Base-by-base conservation (phyloP, 1,140 invertebrate species). In the Plectrocnemia conspersa region DNA sequence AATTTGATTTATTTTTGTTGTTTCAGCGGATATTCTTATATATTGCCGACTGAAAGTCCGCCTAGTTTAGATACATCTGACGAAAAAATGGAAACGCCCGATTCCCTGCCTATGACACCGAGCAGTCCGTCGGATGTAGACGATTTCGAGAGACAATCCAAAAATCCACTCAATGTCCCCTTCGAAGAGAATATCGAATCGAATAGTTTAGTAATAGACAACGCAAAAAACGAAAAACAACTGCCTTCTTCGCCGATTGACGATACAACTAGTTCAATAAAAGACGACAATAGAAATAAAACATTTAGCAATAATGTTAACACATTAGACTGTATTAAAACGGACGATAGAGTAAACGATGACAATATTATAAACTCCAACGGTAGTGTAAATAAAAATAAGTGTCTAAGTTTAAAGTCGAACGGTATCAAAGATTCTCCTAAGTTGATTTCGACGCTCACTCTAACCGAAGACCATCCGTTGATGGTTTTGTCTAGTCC, bases 401-500 rank as follows among this genome's bases (percentile, higher is more conserved):
- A 42, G n/a, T n/a, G n/a, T 21, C 15, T 19, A 29, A 23, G 3
- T 11, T 9, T 15, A 25, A 49, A 49, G 9, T 2, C 5, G 21
- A 35, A 46, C 9, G 32, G 4, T 46, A n/a, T 46, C 23, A 4
- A 6, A 24, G 47, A 50, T 23, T 15, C 46, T 10, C 59, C 55
- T 15, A 41, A 52, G 50, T 38, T 62, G 9, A 49, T 56, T 9
- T 59, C 56, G 1, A 62, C 56, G 2, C 40, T 62, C 10, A 62
- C 60, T 2, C 35, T 62, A 16, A 62, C 60, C 6, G 56, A 58
- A 42, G 56, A 62, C 53, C 60, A 62, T 56, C 60, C 60, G 0
- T 47, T 62, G 24, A 62, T 58, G 56, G 48, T 53, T 13, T 35
- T 62, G n/a, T 62, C 60, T 1, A 62, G 60, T 53, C 60, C 60